Percentiles rank a stretch among this genome's conserved stretches.
These are phyloP conservation scores for Prionace glauca DNA, from an alignment of 2,797 vertebrate species.

Conservation along the genomic window DNA sequence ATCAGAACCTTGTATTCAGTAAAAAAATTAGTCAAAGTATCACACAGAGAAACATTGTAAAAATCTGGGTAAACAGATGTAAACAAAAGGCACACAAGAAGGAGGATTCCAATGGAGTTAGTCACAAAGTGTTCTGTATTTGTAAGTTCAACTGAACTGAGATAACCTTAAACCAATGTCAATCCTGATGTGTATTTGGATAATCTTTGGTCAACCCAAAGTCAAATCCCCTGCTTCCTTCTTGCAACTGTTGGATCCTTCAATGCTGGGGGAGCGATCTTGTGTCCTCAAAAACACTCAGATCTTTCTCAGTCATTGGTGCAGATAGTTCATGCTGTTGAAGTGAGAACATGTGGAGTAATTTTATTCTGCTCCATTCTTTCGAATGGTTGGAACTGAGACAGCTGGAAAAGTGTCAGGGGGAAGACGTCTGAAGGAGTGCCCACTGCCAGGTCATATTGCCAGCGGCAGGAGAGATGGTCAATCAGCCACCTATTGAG, in stretches of 20 bases:
- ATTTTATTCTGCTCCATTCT: no score
- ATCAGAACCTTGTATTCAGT: neutral
- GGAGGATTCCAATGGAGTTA: neutral
- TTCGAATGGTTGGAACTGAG: no score
- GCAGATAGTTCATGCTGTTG: neutral
- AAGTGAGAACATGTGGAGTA: neutral
- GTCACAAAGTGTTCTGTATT: neutral
- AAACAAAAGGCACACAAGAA: no score
- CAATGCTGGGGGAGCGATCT: neutral
- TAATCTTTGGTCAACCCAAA: neutral
- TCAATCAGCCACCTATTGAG: no score
- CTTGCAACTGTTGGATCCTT: neutral
- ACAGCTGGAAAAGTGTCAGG: no score
- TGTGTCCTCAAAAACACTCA: neutral
- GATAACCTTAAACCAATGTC: neutral
- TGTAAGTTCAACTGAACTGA: neutral
- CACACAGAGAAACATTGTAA: neutral
- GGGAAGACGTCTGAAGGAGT: no score
- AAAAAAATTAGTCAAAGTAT: neutral
- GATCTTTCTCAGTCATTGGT: neutral
- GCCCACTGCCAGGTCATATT: no score
- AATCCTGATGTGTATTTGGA: neutral
- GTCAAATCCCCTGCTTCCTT: neutral
- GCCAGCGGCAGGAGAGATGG: no score
- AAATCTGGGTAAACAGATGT: neutral